A percentile compares a stretch with the other conserved stretches of the same genome.
Conservation (phyloP, 2,888 invertebrate genomes). For the Oxyteleia sp. region DNA sequence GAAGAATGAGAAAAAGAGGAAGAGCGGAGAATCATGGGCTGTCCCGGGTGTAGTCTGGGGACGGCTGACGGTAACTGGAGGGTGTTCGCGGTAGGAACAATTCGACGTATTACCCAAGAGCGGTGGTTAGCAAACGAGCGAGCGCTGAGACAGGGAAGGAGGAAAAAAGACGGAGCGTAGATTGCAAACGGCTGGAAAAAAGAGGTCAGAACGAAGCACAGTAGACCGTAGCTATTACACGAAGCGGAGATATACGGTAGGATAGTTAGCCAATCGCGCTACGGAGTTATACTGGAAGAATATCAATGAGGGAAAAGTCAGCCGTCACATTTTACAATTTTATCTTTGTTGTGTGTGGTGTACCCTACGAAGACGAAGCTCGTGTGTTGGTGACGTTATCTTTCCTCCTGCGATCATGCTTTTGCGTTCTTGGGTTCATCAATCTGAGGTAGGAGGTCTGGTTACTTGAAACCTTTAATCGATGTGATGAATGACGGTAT, state of each 20-base stretch:
- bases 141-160: conserved; percentile 48
- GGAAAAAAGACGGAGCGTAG: conserved; percentile 39
- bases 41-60: conserved; percentile 67
- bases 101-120: conserved; percentile 83
- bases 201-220: conserved; percentile 62
- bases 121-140: conserved; percentile 78
- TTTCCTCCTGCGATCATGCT: no score
- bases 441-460: no score
- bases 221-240: conserved; percentile 73
- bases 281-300: conserved; percentile 83
- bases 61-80: conserved; percentile 74
- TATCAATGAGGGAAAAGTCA: conserved; percentile 85
- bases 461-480: no score
- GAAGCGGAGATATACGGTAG: conserved; percentile 76
- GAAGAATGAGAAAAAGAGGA: conserved; percentile 75
- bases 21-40: conserved; percentile 67
- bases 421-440: no score
- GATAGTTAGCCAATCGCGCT: conserved; percentile 86
- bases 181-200: conserved; percentile 62
- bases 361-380: no score
- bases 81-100: conserved; percentile 81
- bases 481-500: no score
- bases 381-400: no score
- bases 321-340: conserved; percentile 84
- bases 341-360: conserved; percentile 73